Conservation (phyloP, 2,113 vertebrate species). For the Dolichotis patagonum region DNA sequence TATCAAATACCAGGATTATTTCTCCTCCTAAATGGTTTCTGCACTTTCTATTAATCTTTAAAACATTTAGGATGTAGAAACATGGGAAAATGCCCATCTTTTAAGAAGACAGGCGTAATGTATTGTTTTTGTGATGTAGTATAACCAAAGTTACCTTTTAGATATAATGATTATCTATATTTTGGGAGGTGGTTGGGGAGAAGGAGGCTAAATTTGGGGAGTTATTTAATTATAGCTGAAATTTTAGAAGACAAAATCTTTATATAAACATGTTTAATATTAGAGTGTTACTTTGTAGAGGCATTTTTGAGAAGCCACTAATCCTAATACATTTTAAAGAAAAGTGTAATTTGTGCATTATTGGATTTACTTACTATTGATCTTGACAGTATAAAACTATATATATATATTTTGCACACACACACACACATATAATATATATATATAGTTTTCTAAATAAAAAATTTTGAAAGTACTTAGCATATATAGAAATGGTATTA, state of each 20-base stretch:
- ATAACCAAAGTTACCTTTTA: conserved; percentile 85
- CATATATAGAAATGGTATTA: not conserved
- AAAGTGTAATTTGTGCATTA: conserved; percentile 62
- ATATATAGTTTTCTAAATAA: conserved; percentile 12
- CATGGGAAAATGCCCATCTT: conserved; percentile 86
- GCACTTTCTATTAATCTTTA: conserved; percentile 82
- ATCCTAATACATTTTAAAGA: conserved; percentile 75
- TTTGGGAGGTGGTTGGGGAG: conserved; percentile 76
- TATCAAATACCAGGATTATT: conserved; percentile 86
- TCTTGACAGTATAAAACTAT: conserved; percentile 48
- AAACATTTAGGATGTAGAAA: conserved; percentile 83
- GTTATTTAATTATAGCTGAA: conserved; percentile 82
- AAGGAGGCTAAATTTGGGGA: not conserved
- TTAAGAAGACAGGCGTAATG: conserved; percentile 82
- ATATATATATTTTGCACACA: conserved; percentile 47
- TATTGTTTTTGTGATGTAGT: conserved; percentile 83
- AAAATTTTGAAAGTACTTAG: not conserved
- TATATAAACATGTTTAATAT: conserved; percentile 75
- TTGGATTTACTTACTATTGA: conserved; percentile 72
- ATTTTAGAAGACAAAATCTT: conserved; percentile 86
- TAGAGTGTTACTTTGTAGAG: conserved; percentile 71
- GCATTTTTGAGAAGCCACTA: conserved; percentile 76
- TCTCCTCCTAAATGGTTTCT: conserved; percentile 82
- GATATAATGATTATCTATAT: conserved; percentile 83
- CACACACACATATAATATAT: too few species aligned